phyloP scores from a whole-genome alignment of 2,113 vertebrate species.

The Eurystomus gularis region DNA sequence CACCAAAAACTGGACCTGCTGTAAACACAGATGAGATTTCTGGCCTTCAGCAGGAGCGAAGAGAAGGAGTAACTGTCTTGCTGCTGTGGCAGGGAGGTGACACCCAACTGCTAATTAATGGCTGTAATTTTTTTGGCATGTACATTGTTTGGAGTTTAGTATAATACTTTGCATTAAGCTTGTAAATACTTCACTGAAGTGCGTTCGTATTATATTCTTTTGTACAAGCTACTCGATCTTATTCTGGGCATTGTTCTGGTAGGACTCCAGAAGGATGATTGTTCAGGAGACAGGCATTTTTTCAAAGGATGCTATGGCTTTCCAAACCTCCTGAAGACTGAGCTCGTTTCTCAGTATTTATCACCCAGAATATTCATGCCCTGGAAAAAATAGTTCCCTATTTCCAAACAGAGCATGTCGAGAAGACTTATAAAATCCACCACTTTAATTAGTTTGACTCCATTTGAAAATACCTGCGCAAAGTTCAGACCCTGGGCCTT shows the following conservation, averaged over 20 bases:
- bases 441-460: background rate
- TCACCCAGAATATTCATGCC: background rate
- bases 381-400: background rate
- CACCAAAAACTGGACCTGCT: constrained; percentile 7
- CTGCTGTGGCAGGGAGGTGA: background rate
- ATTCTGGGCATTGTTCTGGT: background rate
- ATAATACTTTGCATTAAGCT: background rate
- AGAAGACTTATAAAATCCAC: background rate
- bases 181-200: background rate
- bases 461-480: background rate
- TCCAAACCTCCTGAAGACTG: background rate
- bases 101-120: background rate
- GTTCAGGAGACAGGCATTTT: background rate
- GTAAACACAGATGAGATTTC: constrained; percentile 2
- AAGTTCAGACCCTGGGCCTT: background rate
- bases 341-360: background rate
- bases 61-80: background rate
- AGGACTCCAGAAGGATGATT: background rate
- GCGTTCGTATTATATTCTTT: background rate
- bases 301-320: background rate
- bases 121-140: background rate
- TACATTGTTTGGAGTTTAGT: background rate
- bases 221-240: background rate
- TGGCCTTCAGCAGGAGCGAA: background rate
- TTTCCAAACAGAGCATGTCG: background rate